These are phyloP conservation scores for Labeo rohita DNA, from an alignment of 2,113 vertebrate genomes.

Conservation along the genomic window DNA sequence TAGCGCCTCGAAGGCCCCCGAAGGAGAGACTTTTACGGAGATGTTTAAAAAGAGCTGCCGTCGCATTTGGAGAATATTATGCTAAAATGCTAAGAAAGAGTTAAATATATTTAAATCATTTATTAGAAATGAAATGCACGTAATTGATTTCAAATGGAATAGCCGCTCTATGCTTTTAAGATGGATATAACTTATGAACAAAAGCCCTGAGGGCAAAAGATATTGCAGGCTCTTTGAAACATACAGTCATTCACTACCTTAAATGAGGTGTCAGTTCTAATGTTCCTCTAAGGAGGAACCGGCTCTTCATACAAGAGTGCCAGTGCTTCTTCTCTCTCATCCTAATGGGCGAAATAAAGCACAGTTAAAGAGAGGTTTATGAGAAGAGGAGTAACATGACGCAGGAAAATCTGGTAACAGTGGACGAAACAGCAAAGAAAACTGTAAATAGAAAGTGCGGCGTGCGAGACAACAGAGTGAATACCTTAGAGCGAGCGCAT, in stretches of 20 bases:
- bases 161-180: conserved; percentile 17
- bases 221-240: conserved; percentile 41
- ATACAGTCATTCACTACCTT: conserved; percentile 48
- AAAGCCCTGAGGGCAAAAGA: conserved; percentile 15
- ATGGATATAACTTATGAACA: conserved; percentile 27
- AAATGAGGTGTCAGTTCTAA: conserved; percentile 57
- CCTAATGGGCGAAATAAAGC: conserved; percentile 21
- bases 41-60: neutral
- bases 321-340: conserved; percentile 26
- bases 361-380: conserved; percentile 30
- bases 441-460: conserved; percentile 1
- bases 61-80: neutral
- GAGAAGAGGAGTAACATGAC: neutral
- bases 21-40: neutral
- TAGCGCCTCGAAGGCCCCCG: neutral
- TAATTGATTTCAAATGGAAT: conserved; percentile 31
- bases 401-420: conserved; percentile 14
- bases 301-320: conserved; percentile 46
- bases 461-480: neutral
- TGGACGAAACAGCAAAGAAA: conserved; percentile 34
- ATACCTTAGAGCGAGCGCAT: neutral
- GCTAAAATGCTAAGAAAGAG: neutral
- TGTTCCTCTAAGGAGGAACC: conserved; percentile 50
- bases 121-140: conserved; percentile 31
- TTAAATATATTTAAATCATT: conserved; percentile 19